A percentile compares a stretch with the other conserved stretches of the same genome.
Conservation (phyloP, 2,888 invertebrate species). For the Lysandra coridon region DNA sequence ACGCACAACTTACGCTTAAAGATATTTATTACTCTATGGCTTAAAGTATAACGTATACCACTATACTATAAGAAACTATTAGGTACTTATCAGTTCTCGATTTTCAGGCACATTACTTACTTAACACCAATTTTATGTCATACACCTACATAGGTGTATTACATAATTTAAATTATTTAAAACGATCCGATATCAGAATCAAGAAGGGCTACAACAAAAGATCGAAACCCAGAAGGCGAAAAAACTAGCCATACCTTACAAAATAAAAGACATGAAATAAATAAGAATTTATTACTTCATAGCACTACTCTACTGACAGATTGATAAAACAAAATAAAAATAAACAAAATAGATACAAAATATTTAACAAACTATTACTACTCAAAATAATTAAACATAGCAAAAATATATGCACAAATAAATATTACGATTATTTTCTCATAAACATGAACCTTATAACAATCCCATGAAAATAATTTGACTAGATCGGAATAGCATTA, state of each 20-base stretch:
- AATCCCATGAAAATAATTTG: background rate
- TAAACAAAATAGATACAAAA: background rate
- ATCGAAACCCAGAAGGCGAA: background rate
- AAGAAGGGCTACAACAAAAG: background rate
- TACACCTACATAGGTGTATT: background rate
- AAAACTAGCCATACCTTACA: background rate
- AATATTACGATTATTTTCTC: background rate
- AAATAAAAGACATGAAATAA: background rate
- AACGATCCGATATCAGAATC: background rate
- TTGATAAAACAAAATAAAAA: background rate
- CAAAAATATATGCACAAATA: background rate
- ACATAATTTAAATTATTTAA: background rate
- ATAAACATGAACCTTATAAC: background rate
- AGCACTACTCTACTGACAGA: background rate
- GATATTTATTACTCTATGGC: too few species aligned
- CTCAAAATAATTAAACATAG: conserved; percentile 8
- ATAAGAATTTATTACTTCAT: background rate
- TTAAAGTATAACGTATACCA: background rate
- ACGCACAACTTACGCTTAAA: background rate
- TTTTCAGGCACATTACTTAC: background rate
- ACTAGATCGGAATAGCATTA: background rate
- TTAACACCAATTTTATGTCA: background rate
- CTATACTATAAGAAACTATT: background rate
- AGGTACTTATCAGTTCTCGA: background rate
- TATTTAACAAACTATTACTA: background rate